phyloP scores from a whole-genome alignment of 2,797 vertebrate genomes.

The Gambelia wislizenii region DNA sequence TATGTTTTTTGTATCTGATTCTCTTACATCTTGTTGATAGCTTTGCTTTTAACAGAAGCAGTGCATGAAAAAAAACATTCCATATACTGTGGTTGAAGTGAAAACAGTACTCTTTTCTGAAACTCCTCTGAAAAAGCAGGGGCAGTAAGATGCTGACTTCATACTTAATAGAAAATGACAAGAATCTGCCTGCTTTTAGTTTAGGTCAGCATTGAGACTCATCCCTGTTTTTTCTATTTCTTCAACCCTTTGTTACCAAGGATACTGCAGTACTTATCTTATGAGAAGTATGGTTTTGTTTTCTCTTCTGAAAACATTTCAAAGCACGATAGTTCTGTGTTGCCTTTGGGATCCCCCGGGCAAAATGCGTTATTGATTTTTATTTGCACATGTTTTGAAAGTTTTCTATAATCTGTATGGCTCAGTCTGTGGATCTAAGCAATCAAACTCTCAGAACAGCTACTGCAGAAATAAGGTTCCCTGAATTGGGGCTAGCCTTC shows the following conservation, averaged over 20 bases:
- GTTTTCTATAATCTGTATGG: background rate
- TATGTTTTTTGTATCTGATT: background rate
- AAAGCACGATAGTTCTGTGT: constrained; percentile 7
- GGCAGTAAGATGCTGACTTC: background rate
- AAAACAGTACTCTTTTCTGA: background rate
- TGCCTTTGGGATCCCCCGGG: constrained; percentile 17
- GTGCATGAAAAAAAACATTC: no score
- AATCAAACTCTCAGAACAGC: background rate
- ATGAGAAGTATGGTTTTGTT: background rate
- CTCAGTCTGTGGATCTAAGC: background rate
- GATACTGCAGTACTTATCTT: constrained; percentile 6
- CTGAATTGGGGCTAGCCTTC: no score
- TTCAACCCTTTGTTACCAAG: constrained; percentile 11
- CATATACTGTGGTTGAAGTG: background rate
- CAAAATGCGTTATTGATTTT: constrained; percentile 41
- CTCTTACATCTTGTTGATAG: background rate
- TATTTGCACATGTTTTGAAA: background rate
- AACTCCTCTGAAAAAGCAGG: background rate
- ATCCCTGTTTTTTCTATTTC: constrained; percentile 25
- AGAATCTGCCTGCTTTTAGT: background rate
- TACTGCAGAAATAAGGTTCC: background rate
- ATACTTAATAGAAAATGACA: constrained; percentile 29
- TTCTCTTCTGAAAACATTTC: constrained; percentile 32
- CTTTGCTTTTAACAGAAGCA: background rate
- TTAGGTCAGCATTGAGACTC: background rate